Conservation (phyloP, 2,888 invertebrate genomes). For the Pseudanteris insignis region DNA sequence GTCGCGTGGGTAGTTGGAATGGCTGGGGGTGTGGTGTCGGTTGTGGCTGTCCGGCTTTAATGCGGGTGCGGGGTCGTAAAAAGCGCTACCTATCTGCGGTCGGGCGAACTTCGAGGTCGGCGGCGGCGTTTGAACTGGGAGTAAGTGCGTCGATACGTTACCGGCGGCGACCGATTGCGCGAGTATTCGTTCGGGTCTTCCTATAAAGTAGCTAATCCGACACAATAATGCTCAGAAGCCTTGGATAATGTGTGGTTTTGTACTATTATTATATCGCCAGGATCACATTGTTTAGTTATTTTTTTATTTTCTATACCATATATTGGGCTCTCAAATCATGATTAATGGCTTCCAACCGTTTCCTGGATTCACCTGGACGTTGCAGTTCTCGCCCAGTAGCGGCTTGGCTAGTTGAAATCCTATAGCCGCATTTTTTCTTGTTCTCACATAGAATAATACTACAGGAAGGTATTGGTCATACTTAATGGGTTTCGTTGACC, state of each 20-base stretch:
- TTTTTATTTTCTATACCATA: background rate
- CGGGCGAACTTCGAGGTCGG: too few species aligned
- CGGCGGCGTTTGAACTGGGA: too few species aligned
- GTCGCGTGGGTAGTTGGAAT: background rate
- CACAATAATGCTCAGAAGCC: background rate
- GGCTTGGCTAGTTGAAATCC: too few species aligned
- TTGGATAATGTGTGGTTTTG: background rate
- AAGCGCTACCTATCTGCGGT: too few species aligned
- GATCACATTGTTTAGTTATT: background rate
- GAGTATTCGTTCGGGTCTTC: slow-evolving; percentile 2
- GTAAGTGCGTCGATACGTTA: too few species aligned
- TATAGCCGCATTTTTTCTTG: slow-evolving; percentile 25
- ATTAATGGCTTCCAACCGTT: background rate
- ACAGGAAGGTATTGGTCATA: background rate
- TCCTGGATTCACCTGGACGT: slow-evolving; percentile 27
- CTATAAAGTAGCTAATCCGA: background rate
- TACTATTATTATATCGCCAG: background rate
- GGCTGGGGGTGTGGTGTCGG: background rate
- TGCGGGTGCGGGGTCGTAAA: too few species aligned
- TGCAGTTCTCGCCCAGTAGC: slow-evolving; percentile 3
- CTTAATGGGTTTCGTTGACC: slow-evolving; percentile 1
- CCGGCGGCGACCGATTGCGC: too few species aligned
- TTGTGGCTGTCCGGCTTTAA: too few species aligned
- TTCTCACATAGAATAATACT: slow-evolving; percentile 16
- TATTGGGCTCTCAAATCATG: background rate